Conservation (phyloP, 2,113 vertebrate species). For the Odobenus rosmarus region DNA sequence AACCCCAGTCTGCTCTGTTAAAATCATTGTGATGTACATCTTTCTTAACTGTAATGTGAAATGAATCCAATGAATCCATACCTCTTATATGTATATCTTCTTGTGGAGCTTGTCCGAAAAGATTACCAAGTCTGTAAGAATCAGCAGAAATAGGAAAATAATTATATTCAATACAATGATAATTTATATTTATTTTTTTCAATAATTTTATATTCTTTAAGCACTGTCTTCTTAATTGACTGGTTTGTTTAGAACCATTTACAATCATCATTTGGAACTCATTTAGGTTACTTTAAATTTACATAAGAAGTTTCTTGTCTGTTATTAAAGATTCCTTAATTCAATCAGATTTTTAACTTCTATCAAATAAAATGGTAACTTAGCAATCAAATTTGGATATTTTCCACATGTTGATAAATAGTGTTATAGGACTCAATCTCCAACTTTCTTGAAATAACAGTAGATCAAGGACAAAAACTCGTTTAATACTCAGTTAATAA, state of each 20-base stretch:
- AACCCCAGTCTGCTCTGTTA: not conserved
- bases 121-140: not conserved
- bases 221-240: not conserved
- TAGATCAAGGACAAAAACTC: not conserved
- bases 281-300: slow-evolving; percentile 59
- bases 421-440: not conserved
- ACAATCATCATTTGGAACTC: slow-evolving; percentile 11
- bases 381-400: slow-evolving; percentile 41
- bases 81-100: not conserved
- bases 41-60: not conserved
- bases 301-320: slow-evolving; percentile 54
- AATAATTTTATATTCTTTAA: slow-evolving; percentile 6
- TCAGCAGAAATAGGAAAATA: not conserved
- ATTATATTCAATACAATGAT: not conserved
- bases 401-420: slow-evolving; percentile 15
- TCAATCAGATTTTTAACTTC: slow-evolving; percentile 43
- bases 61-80: not conserved
- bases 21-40: not conserved
- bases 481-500: not conserved
- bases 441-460: not conserved
- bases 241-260: slow-evolving; percentile 8
- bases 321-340: slow-evolving; percentile 49
- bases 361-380: slow-evolving; percentile 65
- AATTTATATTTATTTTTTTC: slow-evolving; percentile 19
- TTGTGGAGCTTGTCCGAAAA: not conserved